phyloP scores from a whole-genome alignment of 1,140 invertebrate genomes.

The Heterodera carotae region DNA sequence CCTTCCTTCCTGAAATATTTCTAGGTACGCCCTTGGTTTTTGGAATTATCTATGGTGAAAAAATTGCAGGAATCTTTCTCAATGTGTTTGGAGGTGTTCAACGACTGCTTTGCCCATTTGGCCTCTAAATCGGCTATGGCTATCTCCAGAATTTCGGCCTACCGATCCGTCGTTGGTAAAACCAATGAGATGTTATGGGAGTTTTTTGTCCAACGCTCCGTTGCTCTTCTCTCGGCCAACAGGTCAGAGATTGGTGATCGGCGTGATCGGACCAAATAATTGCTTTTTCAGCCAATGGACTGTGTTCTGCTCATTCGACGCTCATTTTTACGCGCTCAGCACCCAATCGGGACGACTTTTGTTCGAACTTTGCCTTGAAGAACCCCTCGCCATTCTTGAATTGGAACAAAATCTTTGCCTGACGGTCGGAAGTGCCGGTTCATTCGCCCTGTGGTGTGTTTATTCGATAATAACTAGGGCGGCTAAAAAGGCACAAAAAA shows the following conservation, averaged over 20 bases:
- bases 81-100: constrained; percentile 30
- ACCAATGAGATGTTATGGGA: constrained; percentile 2
- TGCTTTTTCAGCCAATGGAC: constrained; percentile 26
- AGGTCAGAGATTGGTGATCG: not conserved
- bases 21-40: no score
- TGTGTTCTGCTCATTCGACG: constrained; percentile 27
- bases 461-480: not conserved
- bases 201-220: not conserved
- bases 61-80: not conserved
- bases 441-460: constrained; percentile 4
- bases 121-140: constrained; percentile 1
- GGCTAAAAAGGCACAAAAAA: no score
- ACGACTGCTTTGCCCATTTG: constrained; percentile 12
- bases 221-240: constrained; percentile 17
- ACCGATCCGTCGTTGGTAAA: not conserved
- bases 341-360: constrained; percentile 25
- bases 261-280: not conserved
- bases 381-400: constrained; percentile 17
- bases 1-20: no score
- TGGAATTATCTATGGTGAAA: not conserved
- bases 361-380: constrained; percentile 18
- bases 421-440: constrained; percentile 15
- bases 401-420: constrained; percentile 20
- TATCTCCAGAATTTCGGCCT: constrained; percentile 5
- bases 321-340: constrained; percentile 24